A percentile compares a stretch with the other conserved stretches of the same genome.
Conservation (phyloP, 2,888 invertebrate genomes). For the Hemaris fuciformis region DNA sequence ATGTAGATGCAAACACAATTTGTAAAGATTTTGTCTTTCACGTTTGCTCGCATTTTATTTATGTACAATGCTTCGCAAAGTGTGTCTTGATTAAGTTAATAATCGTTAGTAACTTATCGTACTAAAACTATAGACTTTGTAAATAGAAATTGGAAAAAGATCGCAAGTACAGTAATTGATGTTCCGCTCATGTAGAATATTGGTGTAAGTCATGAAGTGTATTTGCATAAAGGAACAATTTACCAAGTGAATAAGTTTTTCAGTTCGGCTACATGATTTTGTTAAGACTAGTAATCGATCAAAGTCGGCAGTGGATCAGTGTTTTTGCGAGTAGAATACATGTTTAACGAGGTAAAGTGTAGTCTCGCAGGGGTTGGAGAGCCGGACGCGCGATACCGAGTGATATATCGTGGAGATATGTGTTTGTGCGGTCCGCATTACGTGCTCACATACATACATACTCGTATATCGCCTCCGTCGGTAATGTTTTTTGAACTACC, state of each 20-base stretch:
- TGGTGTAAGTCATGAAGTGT: not conserved
- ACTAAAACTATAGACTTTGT: not conserved
- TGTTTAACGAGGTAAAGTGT: not conserved
- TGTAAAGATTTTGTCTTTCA: not conserved
- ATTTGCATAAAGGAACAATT: conserved; percentile 10
- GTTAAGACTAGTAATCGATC: conserved; percentile 35
- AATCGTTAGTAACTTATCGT: not conserved
- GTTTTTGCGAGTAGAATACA: conserved; percentile 18
- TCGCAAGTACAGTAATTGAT: conserved; percentile 13
- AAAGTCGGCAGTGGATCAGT: conserved; percentile 32
- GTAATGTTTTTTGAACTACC: not conserved
- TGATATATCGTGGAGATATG: not conserved
- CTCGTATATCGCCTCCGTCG: not conserved
- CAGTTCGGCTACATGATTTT: conserved; percentile 23
- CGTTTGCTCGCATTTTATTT: not conserved
- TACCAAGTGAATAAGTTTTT: conserved; percentile 22
- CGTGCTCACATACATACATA: not conserved
- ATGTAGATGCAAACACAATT: not conserved
- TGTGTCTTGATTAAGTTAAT: not conserved
- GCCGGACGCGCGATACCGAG: conserved; percentile 4
- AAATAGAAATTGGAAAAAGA: not conserved
- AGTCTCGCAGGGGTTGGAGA: not conserved
- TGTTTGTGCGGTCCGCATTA: not conserved
- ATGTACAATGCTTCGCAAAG: not conserved
- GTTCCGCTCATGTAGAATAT: not conserved